Base-by-base conservation (phyloP, 2,113 vertebrate genomes). In the Hipposideros armiger region DNA sequence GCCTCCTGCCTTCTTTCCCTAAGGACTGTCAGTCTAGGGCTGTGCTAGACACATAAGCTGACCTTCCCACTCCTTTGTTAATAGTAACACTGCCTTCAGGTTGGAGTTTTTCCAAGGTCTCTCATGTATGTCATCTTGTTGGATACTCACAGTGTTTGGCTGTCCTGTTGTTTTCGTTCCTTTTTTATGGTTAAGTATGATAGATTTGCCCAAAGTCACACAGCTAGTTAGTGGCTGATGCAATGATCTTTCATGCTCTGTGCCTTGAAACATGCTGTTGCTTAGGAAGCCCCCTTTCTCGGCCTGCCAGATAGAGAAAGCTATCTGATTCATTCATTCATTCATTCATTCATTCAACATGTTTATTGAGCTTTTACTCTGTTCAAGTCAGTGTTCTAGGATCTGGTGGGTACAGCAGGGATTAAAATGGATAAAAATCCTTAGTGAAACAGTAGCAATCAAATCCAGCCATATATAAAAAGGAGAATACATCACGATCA, bases 201-300 rank as follows among this genome's bases (percentile, higher is more conserved):
- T 56, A 90, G 74, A 86, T 84, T 78, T 87, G 78, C 40, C 47
- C 92, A 95, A 87, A 91, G 95, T 83, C 73, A 74, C 67, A 77
- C 3, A 56, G 60, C 82, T 58, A 78, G 32, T 19, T 28, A 52
- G 85, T 13, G 54, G 76, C 93, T 92, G 95, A 93, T 85, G 93
- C 95, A 96, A 90, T 7, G n/a, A 28, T 17, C 32, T 81, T 83
- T 92, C 60, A 56, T 24, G 50, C n/a, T 91, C 85, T 3, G 47
- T 54, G 89, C 78, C 26, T 78, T 52, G 87, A 77, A 82, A 72
- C 24, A 15, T 19, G 47, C 22, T 26, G 22, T 66, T 36, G 56
- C 78, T 40, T 32, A 28, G 67, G 47, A 40, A 58, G 52, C 10
- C 20, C 28, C 52, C 56, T 66, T 73, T 66, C 58, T 50, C 69